phyloP scores from a whole-genome alignment of 2,113 vertebrate species.

The Pelobates fuscus region DNA sequence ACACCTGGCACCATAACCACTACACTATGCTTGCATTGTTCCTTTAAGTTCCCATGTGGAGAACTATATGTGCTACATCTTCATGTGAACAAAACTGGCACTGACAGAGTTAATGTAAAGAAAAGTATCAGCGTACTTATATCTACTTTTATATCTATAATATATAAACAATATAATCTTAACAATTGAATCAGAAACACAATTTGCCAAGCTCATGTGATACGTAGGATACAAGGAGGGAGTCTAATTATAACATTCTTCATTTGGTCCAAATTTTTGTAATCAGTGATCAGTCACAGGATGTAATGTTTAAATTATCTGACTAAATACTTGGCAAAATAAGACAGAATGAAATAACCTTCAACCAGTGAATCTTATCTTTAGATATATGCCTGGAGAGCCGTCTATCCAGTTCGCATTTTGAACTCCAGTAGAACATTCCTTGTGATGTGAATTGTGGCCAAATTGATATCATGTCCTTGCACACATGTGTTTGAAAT shows the following conservation, averaged over 20 bases:
- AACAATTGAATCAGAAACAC: too few relatives aligned
- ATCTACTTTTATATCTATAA: too few relatives aligned
- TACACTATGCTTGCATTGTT: too few relatives aligned
- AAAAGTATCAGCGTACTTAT: too few relatives aligned
- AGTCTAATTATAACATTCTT: neutral
- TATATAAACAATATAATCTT: too few relatives aligned
- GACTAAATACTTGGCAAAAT: conserved; percentile 31
- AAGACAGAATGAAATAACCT: conserved; percentile 31
- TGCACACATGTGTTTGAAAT: conserved; percentile 36
- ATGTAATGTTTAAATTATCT: conserved; percentile 25
- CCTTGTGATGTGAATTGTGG: conserved; percentile 42
- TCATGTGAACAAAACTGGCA: too few relatives aligned
- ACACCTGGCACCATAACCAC: too few relatives aligned
- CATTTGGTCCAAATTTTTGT: conserved; percentile 4
- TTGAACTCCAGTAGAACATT: conserved; percentile 45
- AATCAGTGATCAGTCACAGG: conserved; percentile 12
- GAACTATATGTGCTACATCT: too few relatives aligned
- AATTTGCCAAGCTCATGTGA: too few relatives aligned
- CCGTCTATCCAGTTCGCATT: conserved; percentile 9
- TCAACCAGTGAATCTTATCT: conserved; percentile 18
- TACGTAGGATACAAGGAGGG: too few relatives aligned
- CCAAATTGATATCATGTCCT: conserved; percentile 48
- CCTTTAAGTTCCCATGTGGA: too few relatives aligned
- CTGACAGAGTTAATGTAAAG: too few relatives aligned
- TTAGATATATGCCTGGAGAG: conserved; percentile 30